Evolutionary conservation across 2,797 vertebrate genomes (phyloP).

Genomic region (Falco rusticolus): DNA sequence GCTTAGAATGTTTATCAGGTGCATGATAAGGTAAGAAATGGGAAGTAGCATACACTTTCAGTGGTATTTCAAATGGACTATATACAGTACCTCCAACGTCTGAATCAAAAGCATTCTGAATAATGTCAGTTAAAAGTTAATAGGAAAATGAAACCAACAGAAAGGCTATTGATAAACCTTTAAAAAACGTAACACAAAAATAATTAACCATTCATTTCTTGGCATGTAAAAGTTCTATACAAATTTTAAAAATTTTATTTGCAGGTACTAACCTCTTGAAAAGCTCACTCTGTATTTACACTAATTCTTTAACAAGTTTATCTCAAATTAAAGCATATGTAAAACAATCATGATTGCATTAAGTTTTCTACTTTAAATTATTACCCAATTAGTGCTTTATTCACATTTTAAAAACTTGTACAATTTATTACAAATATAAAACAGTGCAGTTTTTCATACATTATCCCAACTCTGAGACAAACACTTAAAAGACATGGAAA

Average conservation of each 20-base stretch:
- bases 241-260: slow-evolving; percentile 75
- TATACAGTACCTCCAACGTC: background rate
- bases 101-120: slow-evolving; percentile 7
- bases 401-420: slow-evolving; percentile 80
- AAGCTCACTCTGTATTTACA: slow-evolving; percentile 72
- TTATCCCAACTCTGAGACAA: slow-evolving; percentile 79
- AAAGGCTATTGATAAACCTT: slow-evolving; percentile 33
- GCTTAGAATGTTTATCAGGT: background rate
- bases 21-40: background rate
- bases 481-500: slow-evolving; percentile 78
- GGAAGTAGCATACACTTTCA: background rate
- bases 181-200: slow-evolving; percentile 55
- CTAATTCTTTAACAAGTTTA: slow-evolving; percentile 67
- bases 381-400: slow-evolving; percentile 80
- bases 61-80: background rate
- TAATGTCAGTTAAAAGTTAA: background rate
- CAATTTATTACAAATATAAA: slow-evolving; percentile 82
- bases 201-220: slow-evolving; percentile 64
- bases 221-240: slow-evolving; percentile 69
- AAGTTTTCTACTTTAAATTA: slow-evolving; percentile 79
- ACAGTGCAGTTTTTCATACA: slow-evolving; percentile 78
- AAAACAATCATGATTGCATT: slow-evolving; percentile 74
- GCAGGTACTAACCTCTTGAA: slow-evolving; percentile 69
- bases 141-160: slow-evolving; percentile 33
- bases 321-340: slow-evolving; percentile 71